Conservation (phyloP, 2,888 invertebrate species). For the Drosophila melanosoma region DNA sequence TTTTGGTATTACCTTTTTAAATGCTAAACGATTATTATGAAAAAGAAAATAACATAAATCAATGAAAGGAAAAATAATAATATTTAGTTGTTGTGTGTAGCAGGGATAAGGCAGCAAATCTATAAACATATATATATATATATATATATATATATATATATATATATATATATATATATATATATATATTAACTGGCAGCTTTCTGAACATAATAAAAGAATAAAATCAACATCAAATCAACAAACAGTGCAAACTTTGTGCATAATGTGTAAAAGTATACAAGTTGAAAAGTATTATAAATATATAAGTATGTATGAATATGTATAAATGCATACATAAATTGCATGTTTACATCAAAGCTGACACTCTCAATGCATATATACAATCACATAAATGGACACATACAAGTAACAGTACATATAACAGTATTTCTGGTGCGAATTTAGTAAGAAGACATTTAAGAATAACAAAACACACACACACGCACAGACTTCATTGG, state of each 20-base stretch:
- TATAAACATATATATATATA: slow-evolving; percentile 8
- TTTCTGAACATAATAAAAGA: slow-evolving; percentile 21
- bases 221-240: not conserved
- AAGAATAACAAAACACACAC: not conserved
- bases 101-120: slow-evolving; percentile 4
- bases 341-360: not conserved
- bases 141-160: slow-evolving; percentile 4
- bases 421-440: slow-evolving; percentile 61
- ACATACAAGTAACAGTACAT: slow-evolving; percentile 10
- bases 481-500: slow-evolving; percentile 20
- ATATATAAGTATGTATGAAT: slow-evolving; percentile 38
- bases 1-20: slow-evolving; percentile 72
- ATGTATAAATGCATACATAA: slow-evolving; percentile 8
- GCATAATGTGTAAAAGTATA: slow-evolving; percentile 33
- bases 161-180: slow-evolving; percentile 7
- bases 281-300: slow-evolving; percentile 46
- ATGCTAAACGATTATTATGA: slow-evolving; percentile 23
- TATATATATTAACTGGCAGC: slow-evolving; percentile 40
- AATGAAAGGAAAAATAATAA: not conserved
- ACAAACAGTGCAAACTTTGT: slow-evolving; percentile 17
- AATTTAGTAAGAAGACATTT: slow-evolving; percentile 48
- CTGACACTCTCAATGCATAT: slow-evolving; percentile 2
- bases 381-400: slow-evolving; percentile 14
- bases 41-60: not conserved
- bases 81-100: slow-evolving; percentile 49